phyloP scores from a whole-genome alignment of 2,113 vertebrate genomes.

The Platysternon megacephalum region DNA sequence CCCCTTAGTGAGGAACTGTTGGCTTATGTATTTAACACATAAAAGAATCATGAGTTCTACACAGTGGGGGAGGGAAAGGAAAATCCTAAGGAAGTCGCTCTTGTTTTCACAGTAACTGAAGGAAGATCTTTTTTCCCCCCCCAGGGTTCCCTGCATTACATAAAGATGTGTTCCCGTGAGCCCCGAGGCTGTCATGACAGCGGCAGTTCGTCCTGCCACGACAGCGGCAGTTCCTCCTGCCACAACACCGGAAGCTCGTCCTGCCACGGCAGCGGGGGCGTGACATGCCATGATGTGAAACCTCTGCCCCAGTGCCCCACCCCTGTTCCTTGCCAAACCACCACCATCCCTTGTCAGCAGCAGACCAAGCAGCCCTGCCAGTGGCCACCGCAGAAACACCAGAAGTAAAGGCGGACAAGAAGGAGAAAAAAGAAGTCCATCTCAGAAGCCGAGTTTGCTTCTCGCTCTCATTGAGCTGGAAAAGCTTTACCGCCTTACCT shows the following conservation, averaged over 20 bases:
- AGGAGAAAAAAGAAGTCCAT: accelerated
- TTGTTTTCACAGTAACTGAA: accelerated
- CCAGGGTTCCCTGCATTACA: accelerated
- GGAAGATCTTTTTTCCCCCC: accelerated
- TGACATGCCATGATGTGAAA: constrained; percentile 49
- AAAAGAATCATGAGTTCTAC: accelerated
- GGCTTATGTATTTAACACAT: accelerated
- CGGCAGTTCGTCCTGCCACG: constrained; percentile 54
- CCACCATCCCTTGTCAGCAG: constrained; percentile 46
- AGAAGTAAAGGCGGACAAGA: constrained; percentile 8
- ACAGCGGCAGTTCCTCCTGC: constrained; percentile 16
- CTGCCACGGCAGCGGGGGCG: constrained; percentile 30
- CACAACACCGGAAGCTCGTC: neutral
- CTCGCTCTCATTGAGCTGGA: neutral
- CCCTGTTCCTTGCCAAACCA: accelerated
- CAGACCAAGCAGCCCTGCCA: constrained; percentile 66
- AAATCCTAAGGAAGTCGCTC: accelerated
- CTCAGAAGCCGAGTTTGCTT: neutral
- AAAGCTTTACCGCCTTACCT: neutral
- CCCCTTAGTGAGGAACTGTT: accelerated
- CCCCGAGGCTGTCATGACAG: constrained; percentile 63
- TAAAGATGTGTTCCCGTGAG: constrained; percentile 54
- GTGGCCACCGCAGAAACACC: constrained; percentile 54
- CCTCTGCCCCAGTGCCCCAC: constrained; percentile 19
- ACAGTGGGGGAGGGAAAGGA: accelerated